phyloP scores from a whole-genome alignment of 2,113 vertebrate species.

The Myxocyprinus asiaticus region DNA sequence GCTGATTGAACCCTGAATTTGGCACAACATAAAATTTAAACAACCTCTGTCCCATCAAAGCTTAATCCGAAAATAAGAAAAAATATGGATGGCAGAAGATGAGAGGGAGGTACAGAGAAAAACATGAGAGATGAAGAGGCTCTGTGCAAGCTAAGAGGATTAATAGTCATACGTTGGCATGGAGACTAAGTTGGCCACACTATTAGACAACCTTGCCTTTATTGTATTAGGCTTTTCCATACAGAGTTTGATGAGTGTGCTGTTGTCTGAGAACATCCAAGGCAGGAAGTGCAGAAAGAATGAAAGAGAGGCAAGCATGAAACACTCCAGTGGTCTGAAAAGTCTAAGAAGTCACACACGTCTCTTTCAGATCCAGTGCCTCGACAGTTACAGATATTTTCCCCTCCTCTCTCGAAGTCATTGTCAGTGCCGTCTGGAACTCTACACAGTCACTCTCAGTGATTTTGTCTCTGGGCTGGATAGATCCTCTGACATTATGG shows the following conservation, averaged over 20 bases:
- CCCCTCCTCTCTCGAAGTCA: neutral
- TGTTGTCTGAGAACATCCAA: constrained; percentile 36
- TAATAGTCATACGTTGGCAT: constrained; percentile 35
- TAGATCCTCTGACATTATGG: constrained; percentile 42
- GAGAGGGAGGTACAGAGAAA: constrained; percentile 22
- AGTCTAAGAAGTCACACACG: constrained; percentile 35
- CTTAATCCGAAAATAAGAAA: constrained; percentile 13
- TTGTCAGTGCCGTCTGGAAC: constrained; percentile 27
- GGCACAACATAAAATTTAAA: constrained; percentile 6
- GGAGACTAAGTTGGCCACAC: constrained; percentile 34
- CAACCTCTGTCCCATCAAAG: neutral
- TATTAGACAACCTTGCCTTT: constrained; percentile 32
- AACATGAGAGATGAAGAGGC: constrained; percentile 25
- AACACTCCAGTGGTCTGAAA: constrained; percentile 29
- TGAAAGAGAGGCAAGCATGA: constrained; percentile 12
- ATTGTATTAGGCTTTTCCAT: neutral
- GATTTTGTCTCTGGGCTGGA: constrained; percentile 26
- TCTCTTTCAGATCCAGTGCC: constrained; percentile 33
- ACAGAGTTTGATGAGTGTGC: constrained; percentile 14
- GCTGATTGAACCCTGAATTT: neutral
- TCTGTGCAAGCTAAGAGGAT: constrained; percentile 30
- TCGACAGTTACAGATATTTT: constrained; percentile 33
- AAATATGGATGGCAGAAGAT: neutral
- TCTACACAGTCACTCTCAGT: constrained; percentile 37
- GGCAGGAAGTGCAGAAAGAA: constrained; percentile 36